These are phyloP conservation scores for Dipodomys stephensi DNA, from an alignment of 2,113 vertebrate genomes.

Conservation along the genomic window DNA sequence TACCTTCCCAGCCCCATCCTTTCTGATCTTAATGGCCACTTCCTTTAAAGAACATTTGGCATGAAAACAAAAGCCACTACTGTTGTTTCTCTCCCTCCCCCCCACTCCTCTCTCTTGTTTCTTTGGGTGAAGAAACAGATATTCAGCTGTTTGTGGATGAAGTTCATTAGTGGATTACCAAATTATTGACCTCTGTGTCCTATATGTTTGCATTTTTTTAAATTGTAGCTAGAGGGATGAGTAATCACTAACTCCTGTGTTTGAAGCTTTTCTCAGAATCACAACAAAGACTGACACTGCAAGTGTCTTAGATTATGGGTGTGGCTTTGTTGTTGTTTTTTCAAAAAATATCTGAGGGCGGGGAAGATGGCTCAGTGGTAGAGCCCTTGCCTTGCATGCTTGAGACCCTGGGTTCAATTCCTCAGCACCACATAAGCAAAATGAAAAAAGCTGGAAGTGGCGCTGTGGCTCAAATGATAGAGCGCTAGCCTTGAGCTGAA, in stretches of 20 bases:
- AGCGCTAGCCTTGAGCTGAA: no score
- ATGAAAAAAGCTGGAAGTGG: no score
- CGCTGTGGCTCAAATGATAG: no score
- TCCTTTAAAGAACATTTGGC: constrained; percentile 31
- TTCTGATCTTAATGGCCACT: constrained; percentile 17
- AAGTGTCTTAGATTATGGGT: background rate
- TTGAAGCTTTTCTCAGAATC: constrained; percentile 37
- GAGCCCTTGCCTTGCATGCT: no score
- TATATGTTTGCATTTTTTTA: constrained; percentile 30
- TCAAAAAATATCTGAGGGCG: background rate
- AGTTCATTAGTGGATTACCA: constrained; percentile 31
- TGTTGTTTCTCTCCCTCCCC: background rate
- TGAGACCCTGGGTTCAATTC: no score
- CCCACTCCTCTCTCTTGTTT: background rate
- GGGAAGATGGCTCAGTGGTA: no score
- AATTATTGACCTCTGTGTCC: constrained; percentile 2
- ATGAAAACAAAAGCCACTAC: constrained; percentile 12
- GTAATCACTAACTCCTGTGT: background rate
- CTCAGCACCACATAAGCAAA: no score
- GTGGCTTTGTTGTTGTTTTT: background rate
- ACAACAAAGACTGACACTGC: background rate
- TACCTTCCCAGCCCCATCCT: background rate
- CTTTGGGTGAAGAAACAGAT: background rate
- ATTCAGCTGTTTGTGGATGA: constrained; percentile 18
- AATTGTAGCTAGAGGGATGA: background rate